Evolutionary conservation across 64 coral and sea anemone genomes (phyloP).

Genomic region (Stichodactyla helianthus): DNA sequence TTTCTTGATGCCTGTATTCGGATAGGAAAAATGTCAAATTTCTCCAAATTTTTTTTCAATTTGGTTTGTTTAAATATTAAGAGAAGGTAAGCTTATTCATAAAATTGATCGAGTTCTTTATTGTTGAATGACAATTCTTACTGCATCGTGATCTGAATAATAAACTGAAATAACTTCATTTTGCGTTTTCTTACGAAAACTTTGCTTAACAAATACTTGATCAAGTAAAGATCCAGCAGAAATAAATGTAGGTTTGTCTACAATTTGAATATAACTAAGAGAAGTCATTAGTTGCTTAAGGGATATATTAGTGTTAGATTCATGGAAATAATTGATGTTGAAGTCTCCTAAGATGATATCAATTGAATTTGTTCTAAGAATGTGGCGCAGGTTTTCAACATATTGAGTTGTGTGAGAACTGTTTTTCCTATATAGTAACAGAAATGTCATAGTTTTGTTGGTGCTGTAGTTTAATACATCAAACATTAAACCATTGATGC

Average conservation of each 20-base stretch:
- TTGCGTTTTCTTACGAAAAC: neutral
- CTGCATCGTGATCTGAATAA: neutral
- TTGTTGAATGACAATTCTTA: neutral
- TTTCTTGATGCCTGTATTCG: too few relatives aligned
- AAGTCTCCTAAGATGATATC: too few relatives aligned
- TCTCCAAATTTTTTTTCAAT: too few relatives aligned
- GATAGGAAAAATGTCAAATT: too few relatives aligned
- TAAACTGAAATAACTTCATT: neutral
- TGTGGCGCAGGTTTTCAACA: slow-evolving; percentile 16
- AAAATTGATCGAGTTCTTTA: too few relatives aligned
- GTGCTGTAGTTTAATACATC: neutral
- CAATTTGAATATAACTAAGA: neutral
- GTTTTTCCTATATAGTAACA: slow-evolving; percentile 57
- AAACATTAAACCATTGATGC: too few relatives aligned
- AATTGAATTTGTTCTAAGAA: neutral
- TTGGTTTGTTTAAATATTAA: too few relatives aligned
- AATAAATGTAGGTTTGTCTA: slow-evolving; percentile 48
- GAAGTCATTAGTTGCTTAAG: too few relatives aligned
- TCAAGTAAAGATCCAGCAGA: slow-evolving; percentile 42
- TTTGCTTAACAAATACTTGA: slow-evolving; percentile 46
- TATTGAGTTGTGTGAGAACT: slow-evolving; percentile 27
- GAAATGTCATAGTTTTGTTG: slow-evolving; percentile 7
- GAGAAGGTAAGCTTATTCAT: too few relatives aligned
- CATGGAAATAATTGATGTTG: too few relatives aligned
- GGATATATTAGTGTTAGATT: neutral